Conservation (phyloP, 2,113 vertebrate species). For the Arenaria interpres region DNA sequence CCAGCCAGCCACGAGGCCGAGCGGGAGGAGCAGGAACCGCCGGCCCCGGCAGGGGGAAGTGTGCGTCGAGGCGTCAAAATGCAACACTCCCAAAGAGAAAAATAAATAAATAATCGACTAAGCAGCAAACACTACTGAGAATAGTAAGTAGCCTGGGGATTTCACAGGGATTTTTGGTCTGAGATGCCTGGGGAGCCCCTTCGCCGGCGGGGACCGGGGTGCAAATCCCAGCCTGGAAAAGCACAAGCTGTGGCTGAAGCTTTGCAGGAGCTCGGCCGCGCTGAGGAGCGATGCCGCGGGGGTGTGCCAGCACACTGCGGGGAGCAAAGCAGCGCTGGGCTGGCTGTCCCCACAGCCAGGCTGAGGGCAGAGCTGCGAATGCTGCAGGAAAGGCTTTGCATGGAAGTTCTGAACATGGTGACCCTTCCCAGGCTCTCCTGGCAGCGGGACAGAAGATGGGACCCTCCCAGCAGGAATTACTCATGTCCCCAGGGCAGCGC, state of each 20-base stretch:
- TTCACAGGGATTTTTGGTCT: slow-evolving; percentile 59
- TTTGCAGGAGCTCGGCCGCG: not conserved
- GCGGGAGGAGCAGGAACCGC: not conserved
- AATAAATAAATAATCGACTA: not conserved
- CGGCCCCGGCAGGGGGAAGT: accelerated
- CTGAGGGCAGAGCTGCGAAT: not conserved
- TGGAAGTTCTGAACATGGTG: accelerated
- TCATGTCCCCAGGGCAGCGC: not conserved
- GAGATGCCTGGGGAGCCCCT: not conserved
- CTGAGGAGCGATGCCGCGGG: accelerated
- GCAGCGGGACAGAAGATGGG: not conserved
- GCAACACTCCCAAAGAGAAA: not conserved
- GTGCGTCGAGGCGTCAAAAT: not conserved
- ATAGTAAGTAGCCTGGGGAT: not conserved
- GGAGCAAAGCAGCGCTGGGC: not conserved
- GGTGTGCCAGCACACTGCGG: accelerated
- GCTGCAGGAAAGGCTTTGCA: not conserved
- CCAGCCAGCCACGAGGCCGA: accelerated
- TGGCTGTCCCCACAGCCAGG: not conserved
- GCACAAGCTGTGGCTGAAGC: not conserved
- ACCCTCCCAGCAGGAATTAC: not conserved
- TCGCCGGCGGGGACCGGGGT: accelerated
- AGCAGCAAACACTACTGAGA: slow-evolving; percentile 1
- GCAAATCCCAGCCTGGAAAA: not conserved
- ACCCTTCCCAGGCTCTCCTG: not conserved